Conservation (phyloP, 2,113 vertebrate species). For the Herpetotheres cachinnans region DNA sequence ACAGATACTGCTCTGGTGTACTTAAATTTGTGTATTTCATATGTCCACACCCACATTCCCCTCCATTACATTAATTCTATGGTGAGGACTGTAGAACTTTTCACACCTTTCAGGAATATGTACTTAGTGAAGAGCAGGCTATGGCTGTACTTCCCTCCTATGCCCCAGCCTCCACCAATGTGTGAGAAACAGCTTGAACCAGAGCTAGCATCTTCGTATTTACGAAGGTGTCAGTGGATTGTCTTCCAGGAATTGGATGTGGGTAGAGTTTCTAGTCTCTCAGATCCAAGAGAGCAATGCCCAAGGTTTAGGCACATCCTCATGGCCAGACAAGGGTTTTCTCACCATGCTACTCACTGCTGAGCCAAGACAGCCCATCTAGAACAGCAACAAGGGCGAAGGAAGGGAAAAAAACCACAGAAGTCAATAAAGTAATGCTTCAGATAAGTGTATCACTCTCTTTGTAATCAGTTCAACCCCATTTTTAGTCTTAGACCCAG, state of each 20-base stretch:
- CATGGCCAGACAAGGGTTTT: rapidly evolving
- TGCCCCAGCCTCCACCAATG: background rate
- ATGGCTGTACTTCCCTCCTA: background rate
- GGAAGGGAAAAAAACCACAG: background rate
- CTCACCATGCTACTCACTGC: background rate
- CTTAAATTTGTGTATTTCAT: background rate
- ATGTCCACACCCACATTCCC: background rate
- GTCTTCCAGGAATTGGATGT: background rate
- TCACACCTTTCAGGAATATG: background rate
- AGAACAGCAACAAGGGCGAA: background rate
- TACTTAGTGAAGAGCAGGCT: background rate
- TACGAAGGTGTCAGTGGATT: background rate
- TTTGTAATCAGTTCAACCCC: background rate
- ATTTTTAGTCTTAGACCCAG: background rate
- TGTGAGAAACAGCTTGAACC: background rate
- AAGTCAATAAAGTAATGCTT: background rate
- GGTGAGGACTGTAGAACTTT: background rate
- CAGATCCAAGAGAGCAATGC: background rate
- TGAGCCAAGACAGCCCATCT: background rate
- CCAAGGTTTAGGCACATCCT: background rate
- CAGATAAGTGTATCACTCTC: background rate
- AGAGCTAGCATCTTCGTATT: background rate
- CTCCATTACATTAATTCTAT: background rate
- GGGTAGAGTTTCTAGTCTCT: background rate
- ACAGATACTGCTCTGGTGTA: background rate